These are phyloP conservation scores for Lycodopsis pacificus DNA, from an alignment of 2,797 vertebrate genomes.

Conservation along the genomic window DNA sequence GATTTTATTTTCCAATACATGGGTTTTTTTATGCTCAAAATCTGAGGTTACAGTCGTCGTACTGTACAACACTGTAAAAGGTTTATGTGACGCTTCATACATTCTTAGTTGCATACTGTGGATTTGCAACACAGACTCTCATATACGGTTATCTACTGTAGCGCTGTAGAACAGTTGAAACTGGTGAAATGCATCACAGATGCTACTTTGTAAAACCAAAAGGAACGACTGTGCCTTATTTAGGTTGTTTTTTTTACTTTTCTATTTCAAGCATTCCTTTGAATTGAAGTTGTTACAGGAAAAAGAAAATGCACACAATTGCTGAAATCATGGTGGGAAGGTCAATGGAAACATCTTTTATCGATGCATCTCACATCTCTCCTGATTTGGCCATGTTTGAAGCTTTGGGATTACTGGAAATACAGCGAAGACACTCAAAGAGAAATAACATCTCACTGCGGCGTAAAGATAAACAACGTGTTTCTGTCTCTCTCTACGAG, in stretches of 20 bases:
- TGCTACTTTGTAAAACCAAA: conserved; percentile 39
- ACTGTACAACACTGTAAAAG: conserved; percentile 81
- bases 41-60: conserved; percentile 52
- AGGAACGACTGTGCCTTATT: conserved; percentile 8
- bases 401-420: conserved; percentile 69
- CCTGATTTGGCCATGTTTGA: conserved; percentile 28
- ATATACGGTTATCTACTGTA: conserved; percentile 65
- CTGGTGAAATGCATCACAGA: conserved; percentile 49
- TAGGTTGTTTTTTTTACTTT: background rate
- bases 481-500: conserved; percentile 23
- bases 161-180: conserved; percentile 62
- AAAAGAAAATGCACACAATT: conserved; percentile 56
- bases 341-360: conserved; percentile 12
- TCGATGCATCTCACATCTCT: conserved; percentile 51
- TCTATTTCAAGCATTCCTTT: conserved; percentile 15
- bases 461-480: conserved; percentile 27
- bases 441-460: conserved; percentile 21
- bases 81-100: conserved; percentile 57
- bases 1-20: conserved; percentile 31
- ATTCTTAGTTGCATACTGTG: conserved; percentile 50
- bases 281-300: conserved; percentile 1
- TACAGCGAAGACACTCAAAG: conserved; percentile 30
- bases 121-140: conserved; percentile 47
- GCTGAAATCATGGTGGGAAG: conserved; percentile 45
- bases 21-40: conserved; percentile 44